A percentile compares a stretch with the other conserved stretches of the same genome.
Evolutionary conservation across 2,888 invertebrate species (phyloP).

Genomic region (Chelonus formosanus): DNA sequence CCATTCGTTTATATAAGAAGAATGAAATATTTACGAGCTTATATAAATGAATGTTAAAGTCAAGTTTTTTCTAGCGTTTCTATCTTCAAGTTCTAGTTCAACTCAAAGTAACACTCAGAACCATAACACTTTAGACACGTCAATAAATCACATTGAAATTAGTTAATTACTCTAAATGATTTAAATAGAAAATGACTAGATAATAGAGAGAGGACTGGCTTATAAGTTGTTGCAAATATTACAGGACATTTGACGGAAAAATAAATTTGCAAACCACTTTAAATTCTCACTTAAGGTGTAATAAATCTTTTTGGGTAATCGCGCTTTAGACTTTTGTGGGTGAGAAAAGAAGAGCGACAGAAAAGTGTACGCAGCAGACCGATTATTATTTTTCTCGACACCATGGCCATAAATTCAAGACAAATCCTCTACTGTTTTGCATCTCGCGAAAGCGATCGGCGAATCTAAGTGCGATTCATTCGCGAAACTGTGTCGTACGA

Average conservation of each 20-base stretch:
- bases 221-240: too few species aligned
- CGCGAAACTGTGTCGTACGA: conserved; percentile 39
- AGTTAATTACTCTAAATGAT: too few species aligned
- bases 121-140: too few species aligned
- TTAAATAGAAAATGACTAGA: too few species aligned
- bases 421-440: conserved; percentile 44
- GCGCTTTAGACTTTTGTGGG: conserved; percentile 14
- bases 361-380: conserved; percentile 15
- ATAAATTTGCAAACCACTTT: conserved; percentile 36
- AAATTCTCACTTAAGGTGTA: conserved; percentile 36
- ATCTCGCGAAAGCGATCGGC: conserved; percentile 29
- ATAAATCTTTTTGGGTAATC: conserved; percentile 35
- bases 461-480: conserved; percentile 43
- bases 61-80: too few species aligned
- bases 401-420: conserved; percentile 40
- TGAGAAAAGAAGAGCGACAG: conserved; percentile 6
- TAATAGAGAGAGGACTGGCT: too few species aligned
- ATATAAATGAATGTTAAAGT: too few species aligned
- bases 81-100: too few species aligned
- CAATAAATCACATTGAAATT: too few species aligned
- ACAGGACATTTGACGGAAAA: conserved; percentile 18
- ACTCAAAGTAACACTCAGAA: too few species aligned
- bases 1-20: too few species aligned
- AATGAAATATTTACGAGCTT: too few species aligned
- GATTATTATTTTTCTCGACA: conserved; percentile 37